These are phyloP conservation scores for Chionoecetes opilio DNA, from an alignment of 1,140 invertebrate species.

Conservation along the genomic window DNA sequence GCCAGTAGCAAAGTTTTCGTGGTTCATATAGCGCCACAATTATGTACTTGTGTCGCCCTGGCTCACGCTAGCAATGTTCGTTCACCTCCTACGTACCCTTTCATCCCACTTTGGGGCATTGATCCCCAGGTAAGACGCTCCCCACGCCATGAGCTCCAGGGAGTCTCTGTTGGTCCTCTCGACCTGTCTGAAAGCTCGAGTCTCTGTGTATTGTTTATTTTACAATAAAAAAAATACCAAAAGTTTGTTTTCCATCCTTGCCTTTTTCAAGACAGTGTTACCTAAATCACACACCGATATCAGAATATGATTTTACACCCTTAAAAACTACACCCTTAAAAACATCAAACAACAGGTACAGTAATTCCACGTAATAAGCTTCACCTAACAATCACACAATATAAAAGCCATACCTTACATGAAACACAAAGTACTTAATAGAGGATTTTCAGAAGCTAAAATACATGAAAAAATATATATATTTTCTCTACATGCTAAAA, in stretches of 20 bases:
- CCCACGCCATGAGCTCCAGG: background rate
- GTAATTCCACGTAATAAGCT: no score
- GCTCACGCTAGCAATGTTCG: background rate
- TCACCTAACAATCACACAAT: no score
- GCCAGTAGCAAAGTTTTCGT: background rate
- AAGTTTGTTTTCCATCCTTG: background rate
- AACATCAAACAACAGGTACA: no score
- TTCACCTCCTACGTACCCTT: background rate
- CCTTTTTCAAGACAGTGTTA: background rate
- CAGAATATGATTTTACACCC: no score
- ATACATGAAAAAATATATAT: background rate
- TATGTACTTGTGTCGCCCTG: background rate
- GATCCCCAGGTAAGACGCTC: background rate
- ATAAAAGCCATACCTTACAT: no score
- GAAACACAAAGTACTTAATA: no score
- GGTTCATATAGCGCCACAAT: background rate
- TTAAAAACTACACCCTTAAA: no score
- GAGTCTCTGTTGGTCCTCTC: background rate
- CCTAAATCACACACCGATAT: no score
- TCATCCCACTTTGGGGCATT: background rate
- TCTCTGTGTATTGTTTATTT: conserved; percentile 7
- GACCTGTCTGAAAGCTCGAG: background rate
- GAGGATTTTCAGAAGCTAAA: background rate
- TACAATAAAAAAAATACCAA: conserved; percentile 1
- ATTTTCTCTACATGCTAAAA: background rate